Percentiles rank a stretch among this genome's conserved stretches.
Evolutionary conservation across 92 coral and sea anemone genomes (phyloP).

Genomic region (Ricordea florida): DNA sequence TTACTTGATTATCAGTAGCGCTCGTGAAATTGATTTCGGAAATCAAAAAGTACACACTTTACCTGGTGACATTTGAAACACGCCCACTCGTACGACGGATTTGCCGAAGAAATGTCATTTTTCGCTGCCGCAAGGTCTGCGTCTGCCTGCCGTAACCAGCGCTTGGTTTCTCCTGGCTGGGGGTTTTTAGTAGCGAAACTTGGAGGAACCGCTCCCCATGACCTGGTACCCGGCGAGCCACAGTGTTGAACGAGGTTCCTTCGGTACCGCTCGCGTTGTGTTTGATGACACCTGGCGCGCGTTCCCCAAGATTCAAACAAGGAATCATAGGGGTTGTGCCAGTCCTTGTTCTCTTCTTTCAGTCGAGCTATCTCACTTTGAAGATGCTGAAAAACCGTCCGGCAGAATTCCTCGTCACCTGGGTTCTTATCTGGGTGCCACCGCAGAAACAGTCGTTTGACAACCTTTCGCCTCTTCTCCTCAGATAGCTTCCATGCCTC

Average conservation of each 20-base stretch:
- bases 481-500: slow-evolving; percentile 55
- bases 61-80: slow-evolving; percentile 77
- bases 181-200: slow-evolving; percentile 27
- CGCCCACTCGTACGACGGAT: slow-evolving; percentile 51
- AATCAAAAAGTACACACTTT: background rate
- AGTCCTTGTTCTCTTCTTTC: too few relatives aligned
- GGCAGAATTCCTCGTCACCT: slow-evolving; percentile 45
- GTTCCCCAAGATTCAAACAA: background rate
- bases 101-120: background rate
- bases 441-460: slow-evolving; percentile 43
- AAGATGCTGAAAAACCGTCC: slow-evolving; percentile 44
- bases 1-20: too few relatives aligned
- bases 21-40: too few relatives aligned
- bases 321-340: background rate
- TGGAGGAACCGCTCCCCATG: background rate
- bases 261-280: background rate
- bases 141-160: slow-evolving; percentile 70
- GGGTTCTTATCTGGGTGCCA: slow-evolving; percentile 74
- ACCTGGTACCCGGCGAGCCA: background rate
- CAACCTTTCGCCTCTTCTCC: slow-evolving; percentile 32
- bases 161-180: slow-evolving; percentile 56
- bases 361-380: slow-evolving; percentile 36
- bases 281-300: background rate
- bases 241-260: background rate
- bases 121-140: slow-evolving; percentile 49